These are phyloP conservation scores for Epizoanthus scotinus DNA, from an alignment of 92 coral and sea anemone genomes.

Conservation along the genomic window DNA sequence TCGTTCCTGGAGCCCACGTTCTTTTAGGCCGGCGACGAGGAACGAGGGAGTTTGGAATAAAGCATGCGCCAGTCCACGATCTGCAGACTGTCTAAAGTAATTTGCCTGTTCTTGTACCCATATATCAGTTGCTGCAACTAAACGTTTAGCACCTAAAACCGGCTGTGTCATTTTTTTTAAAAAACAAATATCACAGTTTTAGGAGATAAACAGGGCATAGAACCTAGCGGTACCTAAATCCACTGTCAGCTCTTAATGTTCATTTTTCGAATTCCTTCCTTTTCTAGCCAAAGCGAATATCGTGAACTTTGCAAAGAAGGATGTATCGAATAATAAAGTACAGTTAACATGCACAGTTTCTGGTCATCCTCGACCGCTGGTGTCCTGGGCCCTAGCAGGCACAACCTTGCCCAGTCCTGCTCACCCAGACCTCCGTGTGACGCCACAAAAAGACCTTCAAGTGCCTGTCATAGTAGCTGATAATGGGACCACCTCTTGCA, in stretches of 20 bases:
- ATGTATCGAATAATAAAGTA: slow-evolving; percentile 25
- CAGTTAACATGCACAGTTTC: slow-evolving; percentile 65
- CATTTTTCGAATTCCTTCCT: not conserved
- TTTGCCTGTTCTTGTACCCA: no score
- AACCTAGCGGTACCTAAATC: no score
- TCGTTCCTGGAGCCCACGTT: no score
- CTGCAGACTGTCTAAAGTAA: no score
- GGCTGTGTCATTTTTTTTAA: no score
- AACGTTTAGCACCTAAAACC: no score
- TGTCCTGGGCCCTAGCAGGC: slow-evolving; percentile 74
- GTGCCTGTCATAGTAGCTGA: slow-evolving; percentile 56
- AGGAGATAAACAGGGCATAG: no score
- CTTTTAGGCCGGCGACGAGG: no score
- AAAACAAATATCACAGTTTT: no score
- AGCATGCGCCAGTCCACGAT: no score
- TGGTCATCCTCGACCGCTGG: slow-evolving; percentile 67
- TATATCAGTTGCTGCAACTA: no score
- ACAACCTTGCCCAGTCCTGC: slow-evolving; percentile 60
- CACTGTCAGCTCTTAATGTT: not conserved
- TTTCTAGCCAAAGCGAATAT: slow-evolving; percentile 63
- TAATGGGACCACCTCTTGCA: slow-evolving; percentile 67
- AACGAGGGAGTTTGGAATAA: no score
- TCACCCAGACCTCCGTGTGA: slow-evolving; percentile 62
- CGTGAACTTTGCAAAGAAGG: slow-evolving; percentile 45
- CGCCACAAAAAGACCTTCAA: slow-evolving; percentile 47